Percentiles rank a stretch among this genome's conserved stretches.
Conservation (phyloP, 2,888 invertebrate species). For the Acrobasis repandana region DNA sequence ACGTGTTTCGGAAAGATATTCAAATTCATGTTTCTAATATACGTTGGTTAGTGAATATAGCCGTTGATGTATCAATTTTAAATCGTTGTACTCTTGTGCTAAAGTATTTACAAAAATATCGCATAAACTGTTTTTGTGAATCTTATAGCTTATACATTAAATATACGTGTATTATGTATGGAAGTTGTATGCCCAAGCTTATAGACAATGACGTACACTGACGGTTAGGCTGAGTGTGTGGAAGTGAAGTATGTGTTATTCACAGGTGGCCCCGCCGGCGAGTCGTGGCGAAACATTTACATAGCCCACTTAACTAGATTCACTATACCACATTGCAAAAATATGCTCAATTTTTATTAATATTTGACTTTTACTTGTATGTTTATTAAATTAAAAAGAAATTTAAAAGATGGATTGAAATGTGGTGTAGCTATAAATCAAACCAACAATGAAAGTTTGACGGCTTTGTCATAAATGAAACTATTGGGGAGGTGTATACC, state of each 20-base stretch:
- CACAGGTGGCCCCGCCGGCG: conserved; percentile 14
- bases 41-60: too few species aligned
- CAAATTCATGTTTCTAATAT: too few species aligned
- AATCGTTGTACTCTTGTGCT: too few species aligned
- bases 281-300: conserved; percentile 11
- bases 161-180: neutral
- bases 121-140: neutral
- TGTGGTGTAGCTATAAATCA: neutral
- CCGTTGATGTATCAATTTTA: too few species aligned
- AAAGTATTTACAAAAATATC: too few species aligned
- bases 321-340: conserved; percentile 8
- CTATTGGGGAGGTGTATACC: neutral
- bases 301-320: conserved; percentile 10
- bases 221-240: conserved; percentile 20
- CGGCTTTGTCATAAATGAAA: neutral
- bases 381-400: too few species aligned
- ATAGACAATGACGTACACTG: conserved; percentile 20
- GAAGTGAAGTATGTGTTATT: conserved; percentile 19
- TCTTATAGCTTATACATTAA: neutral
- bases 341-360: neutral
- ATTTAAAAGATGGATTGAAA: neutral
- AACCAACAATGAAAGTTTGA: neutral
- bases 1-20: too few species aligned
- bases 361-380: too few species aligned
- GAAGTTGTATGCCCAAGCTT: conserved; percentile 14